Conservation (phyloP, 2,113 vertebrate genomes). For the Cheilinus undulatus region DNA sequence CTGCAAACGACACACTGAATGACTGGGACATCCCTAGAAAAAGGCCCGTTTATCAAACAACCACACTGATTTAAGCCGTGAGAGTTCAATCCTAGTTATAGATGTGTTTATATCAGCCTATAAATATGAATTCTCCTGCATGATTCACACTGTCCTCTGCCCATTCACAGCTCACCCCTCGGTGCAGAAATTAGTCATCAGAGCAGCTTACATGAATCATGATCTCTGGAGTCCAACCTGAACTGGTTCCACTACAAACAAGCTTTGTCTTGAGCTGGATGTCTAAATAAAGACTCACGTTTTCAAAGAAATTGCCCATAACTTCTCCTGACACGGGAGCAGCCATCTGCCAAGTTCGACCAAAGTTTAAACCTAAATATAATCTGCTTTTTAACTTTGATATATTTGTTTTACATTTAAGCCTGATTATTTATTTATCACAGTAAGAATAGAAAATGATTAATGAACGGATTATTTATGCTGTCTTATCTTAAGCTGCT, state of each 20-base stretch:
- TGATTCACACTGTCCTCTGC: background rate
- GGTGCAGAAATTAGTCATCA: background rate
- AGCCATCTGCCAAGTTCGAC: background rate
- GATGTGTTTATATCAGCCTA: too few species aligned
- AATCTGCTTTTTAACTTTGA: background rate
- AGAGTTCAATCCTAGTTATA: too few species aligned
- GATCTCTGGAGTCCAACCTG: background rate
- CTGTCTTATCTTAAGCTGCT: too few species aligned
- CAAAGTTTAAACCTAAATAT: background rate
- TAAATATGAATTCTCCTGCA: background rate
- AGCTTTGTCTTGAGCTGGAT: background rate
- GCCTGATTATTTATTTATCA: too few species aligned
- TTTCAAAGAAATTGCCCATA: too few species aligned
- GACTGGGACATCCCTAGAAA: too few species aligned
- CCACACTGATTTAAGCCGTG: background rate
- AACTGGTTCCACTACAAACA: background rate
- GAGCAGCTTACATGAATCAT: background rate
- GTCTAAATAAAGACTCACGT: background rate
- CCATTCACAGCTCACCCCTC: background rate
- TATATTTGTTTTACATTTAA: background rate
- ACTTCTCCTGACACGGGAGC: background rate
- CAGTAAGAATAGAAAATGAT: too few species aligned
- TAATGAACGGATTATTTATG: too few species aligned
- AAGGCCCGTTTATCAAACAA: too few species aligned
- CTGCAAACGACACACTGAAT: too few species aligned